phyloP scores from a whole-genome alignment of 2,797 vertebrate genomes.

The Paramormyrops hopkinsi region DNA sequence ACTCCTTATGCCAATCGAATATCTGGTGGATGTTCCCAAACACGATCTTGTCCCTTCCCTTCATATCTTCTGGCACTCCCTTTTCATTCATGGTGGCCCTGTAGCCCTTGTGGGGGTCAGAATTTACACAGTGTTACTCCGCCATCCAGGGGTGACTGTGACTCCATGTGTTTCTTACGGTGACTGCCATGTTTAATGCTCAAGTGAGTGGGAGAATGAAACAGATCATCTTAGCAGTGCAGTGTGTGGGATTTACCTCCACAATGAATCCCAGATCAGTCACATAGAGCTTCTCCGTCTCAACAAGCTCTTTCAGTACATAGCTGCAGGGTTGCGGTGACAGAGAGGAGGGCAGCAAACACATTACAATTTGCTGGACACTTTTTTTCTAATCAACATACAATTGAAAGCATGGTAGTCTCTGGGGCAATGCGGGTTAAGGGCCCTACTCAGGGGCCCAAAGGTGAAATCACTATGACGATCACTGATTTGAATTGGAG shows the following conservation, averaged over 20 bases:
- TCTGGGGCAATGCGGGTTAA: not conserved
- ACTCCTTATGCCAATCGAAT: slow-evolving; percentile 99
- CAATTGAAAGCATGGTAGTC: not conserved
- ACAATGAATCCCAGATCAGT: slow-evolving; percentile 82
- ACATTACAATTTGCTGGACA: not conserved
- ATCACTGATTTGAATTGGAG: not conserved
- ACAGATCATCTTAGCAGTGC: not conserved
- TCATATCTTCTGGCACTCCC: slow-evolving; percentile 92
- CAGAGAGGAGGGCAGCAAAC: slow-evolving; percentile 25
- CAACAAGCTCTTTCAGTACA: slow-evolving; percentile 81
- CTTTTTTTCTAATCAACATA: not conserved
- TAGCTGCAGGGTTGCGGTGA: slow-evolving; percentile 61
- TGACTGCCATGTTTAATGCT: not conserved
- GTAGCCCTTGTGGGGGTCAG: slow-evolving; percentile 72
- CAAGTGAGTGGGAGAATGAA: not conserved
- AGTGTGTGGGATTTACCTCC: slow-evolving; percentile 62
- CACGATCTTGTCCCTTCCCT: slow-evolving; percentile 98
- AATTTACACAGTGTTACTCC: not conserved
- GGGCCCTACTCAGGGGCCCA: not conserved
- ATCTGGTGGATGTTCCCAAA: slow-evolving; percentile 99
- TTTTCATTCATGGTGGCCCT: slow-evolving; percentile 89
- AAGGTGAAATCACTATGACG: not conserved
- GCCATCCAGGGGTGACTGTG: not conserved
- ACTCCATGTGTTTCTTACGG: not conserved
- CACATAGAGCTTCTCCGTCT: slow-evolving; percentile 89